Evolutionary conservation across 2,113 vertebrate species (phyloP).

Genomic region (Heterochromis multidens): DNA sequence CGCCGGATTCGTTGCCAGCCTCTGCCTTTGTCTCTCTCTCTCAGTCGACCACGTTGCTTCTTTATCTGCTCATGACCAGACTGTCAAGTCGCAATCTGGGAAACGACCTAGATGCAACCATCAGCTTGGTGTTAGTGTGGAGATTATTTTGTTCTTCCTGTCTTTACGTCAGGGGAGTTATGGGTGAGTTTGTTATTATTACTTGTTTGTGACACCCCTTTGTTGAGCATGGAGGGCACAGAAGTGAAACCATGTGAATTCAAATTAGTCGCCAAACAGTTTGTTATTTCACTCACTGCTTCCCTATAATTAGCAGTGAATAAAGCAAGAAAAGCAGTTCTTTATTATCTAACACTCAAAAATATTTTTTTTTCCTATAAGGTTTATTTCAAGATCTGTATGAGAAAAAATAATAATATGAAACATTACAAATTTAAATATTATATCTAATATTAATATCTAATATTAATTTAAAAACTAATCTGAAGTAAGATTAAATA

Average conservation of each 20-base stretch:
- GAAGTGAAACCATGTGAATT: neutral
- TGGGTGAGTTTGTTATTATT: slow-evolving; percentile 12
- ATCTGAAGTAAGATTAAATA: neutral
- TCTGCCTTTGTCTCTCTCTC: slow-evolving; percentile 29
- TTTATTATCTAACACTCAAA: neutral
- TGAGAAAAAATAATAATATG: no score
- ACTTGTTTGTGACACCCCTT: neutral
- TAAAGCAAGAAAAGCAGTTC: neutral
- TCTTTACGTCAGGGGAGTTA: neutral
- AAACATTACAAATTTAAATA: no score
- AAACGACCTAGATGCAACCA: neutral
- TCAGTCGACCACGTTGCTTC: neutral
- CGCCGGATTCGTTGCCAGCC: neutral
- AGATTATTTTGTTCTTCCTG: slow-evolving; percentile 17
- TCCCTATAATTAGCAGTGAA: neutral
- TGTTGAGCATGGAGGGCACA: neutral
- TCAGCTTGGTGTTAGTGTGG: neutral
- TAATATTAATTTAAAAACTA: neutral
- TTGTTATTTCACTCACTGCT: neutral
- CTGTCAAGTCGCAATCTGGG: neutral
- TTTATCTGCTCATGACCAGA: slow-evolving; percentile 39
- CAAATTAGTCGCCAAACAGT: neutral
- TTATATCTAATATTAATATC: no score
- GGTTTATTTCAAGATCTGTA: neutral
- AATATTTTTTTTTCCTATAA: neutral